Conservation (phyloP, 2,888 invertebrate genomes). For the Amphimallon solstitiale region DNA sequence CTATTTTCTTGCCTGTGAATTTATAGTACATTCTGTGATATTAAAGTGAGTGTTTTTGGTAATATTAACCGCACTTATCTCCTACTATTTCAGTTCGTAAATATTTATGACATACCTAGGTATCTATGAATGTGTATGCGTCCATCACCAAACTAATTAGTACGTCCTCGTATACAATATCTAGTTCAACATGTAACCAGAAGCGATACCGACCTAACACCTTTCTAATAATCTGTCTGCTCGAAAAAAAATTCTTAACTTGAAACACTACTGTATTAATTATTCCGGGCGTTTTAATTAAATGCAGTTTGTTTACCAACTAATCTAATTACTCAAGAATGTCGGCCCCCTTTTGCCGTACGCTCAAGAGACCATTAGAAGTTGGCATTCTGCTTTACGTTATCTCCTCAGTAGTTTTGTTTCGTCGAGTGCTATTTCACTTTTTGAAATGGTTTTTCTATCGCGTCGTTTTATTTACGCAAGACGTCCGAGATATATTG, state of each 20-base stretch:
- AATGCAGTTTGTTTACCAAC: conserved; percentile 28
- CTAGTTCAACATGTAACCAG: conserved; percentile 16
- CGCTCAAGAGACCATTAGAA: conserved; percentile 17
- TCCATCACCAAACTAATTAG: neutral
- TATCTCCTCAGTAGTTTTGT: conserved; percentile 9
- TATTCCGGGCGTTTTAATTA: conserved; percentile 28
- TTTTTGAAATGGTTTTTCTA: conserved; percentile 1
- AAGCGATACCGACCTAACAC: conserved; percentile 14
- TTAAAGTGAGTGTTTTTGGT: too few relatives aligned
- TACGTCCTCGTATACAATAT: conserved; percentile 8
- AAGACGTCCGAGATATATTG: neutral
- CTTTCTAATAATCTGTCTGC: conserved; percentile 33
- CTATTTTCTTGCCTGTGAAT: too few relatives aligned
- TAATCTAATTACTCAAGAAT: conserved; percentile 35
- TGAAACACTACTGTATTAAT: conserved; percentile 31
- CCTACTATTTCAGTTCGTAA: too few relatives aligned
- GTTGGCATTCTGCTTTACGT: conserved; percentile 24
- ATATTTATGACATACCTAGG: too few relatives aligned
- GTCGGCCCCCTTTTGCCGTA: conserved; percentile 23
- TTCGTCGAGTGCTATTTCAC: neutral
- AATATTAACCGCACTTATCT: too few relatives aligned
- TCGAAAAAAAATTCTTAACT: conserved; percentile 10
- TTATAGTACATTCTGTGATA: too few relatives aligned
- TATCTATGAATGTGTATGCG: neutral
- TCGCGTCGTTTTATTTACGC: neutral